phyloP scores from a whole-genome alignment of 2,113 vertebrate genomes.

The Falcunculus frontatus region DNA sequence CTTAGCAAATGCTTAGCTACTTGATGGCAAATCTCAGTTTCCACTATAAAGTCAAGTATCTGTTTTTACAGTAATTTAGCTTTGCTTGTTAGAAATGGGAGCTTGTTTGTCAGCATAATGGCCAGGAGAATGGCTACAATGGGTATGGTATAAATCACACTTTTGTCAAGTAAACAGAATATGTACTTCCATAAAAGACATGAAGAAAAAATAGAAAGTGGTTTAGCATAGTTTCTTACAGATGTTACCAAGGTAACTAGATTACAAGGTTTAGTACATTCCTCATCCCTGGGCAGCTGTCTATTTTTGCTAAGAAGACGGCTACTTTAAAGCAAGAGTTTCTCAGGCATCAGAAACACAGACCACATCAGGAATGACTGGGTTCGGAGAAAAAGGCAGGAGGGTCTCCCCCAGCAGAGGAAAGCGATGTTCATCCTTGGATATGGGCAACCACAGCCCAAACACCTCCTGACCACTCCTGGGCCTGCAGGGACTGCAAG shows the following conservation, averaged over 20 bases:
- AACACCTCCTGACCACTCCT: rapidly evolving
- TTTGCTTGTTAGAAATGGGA: neutral
- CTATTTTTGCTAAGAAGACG: slow-evolving; percentile 19
- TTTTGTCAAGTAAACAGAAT: slow-evolving; percentile 24
- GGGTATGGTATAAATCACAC: neutral
- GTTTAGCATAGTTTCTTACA: slow-evolving; percentile 37
- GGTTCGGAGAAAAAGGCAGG: neutral
- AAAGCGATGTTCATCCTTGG: rapidly evolving
- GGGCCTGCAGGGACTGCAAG: neutral
- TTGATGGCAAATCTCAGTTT: neutral
- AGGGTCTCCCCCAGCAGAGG: neutral
- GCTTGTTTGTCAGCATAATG: neutral
- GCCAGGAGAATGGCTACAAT: neutral
- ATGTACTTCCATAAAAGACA: slow-evolving; percentile 12
- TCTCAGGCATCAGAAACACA: neutral
- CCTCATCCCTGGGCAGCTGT: slow-evolving; percentile 31
- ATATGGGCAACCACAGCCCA: neutral
- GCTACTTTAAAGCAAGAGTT: neutral
- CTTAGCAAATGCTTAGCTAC: neutral
- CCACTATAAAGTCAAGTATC: neutral
- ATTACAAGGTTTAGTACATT: slow-evolving; percentile 52
- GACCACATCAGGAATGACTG: neutral
- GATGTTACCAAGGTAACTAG: slow-evolving; percentile 72
- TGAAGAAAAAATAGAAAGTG: slow-evolving; percentile 1
- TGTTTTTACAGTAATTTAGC: neutral